Percentiles rank a stretch among this genome's conserved stretches.
These are phyloP conservation scores for Mantis religiosa DNA, from an alignment of 2,888 invertebrate species.

Conservation along the genomic window DNA sequence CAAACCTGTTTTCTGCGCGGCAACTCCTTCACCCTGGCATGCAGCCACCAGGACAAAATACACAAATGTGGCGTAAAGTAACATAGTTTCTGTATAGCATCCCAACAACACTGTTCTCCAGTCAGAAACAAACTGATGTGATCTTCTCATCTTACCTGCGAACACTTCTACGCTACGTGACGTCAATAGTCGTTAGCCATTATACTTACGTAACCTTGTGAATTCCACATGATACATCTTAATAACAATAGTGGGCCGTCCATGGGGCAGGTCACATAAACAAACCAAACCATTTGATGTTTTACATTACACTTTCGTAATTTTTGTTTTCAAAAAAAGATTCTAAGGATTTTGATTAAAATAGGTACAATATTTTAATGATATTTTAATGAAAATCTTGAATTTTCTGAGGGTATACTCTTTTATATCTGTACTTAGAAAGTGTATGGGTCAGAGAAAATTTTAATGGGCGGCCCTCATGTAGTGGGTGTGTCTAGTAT, in stretches of 20 bases:
- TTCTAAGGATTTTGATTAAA: too few relatives aligned
- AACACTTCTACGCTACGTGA: not conserved
- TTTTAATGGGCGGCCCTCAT: too few relatives aligned
- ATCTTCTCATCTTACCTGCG: not conserved
- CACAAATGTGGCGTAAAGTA: not conserved
- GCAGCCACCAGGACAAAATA: not conserved
- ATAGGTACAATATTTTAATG: too few relatives aligned
- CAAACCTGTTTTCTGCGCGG: not conserved
- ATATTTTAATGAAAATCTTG: too few relatives aligned
- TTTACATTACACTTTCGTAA: too few relatives aligned
- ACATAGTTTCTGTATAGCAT: not conserved
- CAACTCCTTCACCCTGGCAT: not conserved
- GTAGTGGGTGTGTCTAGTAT: too few relatives aligned
- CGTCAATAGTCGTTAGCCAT: not conserved
- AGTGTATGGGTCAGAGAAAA: too few relatives aligned
- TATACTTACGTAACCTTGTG: not conserved
- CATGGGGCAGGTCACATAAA: too few relatives aligned
- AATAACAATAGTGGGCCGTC: not conserved
- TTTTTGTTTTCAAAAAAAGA: too few relatives aligned
- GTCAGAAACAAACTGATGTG: not conserved
- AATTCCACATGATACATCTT: not conserved
- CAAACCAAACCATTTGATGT: too few relatives aligned
- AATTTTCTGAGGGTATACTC: too few relatives aligned
- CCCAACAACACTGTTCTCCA: not conserved
- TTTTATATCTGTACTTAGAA: too few relatives aligned